Conservation (phyloP, 2,113 vertebrate species). For the Oreocharis arfaki region DNA sequence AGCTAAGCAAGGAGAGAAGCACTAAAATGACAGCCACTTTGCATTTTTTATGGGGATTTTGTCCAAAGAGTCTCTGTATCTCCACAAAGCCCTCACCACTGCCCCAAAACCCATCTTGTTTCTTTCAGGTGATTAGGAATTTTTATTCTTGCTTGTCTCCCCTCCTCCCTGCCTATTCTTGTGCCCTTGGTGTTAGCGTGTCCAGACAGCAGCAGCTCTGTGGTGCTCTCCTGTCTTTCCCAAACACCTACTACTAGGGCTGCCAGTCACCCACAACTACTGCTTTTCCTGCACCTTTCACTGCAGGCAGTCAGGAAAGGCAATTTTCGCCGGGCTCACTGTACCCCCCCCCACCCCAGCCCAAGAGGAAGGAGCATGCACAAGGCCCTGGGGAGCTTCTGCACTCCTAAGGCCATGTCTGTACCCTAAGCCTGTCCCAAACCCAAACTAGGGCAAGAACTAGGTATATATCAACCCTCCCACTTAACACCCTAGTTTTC, state of each 20-base stretch:
- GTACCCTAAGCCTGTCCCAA: background rate
- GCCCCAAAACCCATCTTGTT: background rate
- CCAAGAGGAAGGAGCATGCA: background rate
- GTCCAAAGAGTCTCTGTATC: background rate
- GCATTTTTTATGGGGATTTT: slow-evolving; percentile 33
- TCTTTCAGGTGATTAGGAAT: background rate
- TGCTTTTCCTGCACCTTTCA: background rate
- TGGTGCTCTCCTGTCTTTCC: background rate
- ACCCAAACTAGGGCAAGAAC: slow-evolving; percentile 6
- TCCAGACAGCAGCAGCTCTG: background rate
- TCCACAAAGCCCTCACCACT: background rate
- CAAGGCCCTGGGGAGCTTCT: background rate
- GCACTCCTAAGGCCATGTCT: background rate
- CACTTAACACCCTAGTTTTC: slow-evolving; percentile 17
- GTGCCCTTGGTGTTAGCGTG: background rate
- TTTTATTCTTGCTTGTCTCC: background rate
- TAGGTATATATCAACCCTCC: background rate
- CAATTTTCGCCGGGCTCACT: background rate
- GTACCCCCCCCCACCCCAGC: accelerated
- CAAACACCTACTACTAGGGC: background rate
- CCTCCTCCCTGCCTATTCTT: background rate
- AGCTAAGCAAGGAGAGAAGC: background rate
- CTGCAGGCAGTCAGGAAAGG: background rate
- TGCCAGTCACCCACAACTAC: background rate
- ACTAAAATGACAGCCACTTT: background rate